Conservation (phyloP, 2,113 vertebrate genomes). For the Prinia subflava region DNA sequence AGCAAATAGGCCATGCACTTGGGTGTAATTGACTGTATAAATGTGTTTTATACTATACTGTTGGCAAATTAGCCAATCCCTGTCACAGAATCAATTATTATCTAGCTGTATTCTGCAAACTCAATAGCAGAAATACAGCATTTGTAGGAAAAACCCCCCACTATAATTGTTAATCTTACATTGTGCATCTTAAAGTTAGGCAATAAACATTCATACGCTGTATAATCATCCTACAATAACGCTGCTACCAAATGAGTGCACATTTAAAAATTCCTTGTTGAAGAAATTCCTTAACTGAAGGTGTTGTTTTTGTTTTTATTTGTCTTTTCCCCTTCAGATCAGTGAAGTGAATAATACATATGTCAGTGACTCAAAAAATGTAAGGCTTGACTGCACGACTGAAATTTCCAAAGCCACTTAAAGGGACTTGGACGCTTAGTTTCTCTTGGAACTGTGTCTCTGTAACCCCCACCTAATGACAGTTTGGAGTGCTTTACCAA, state of each 20-base stretch:
- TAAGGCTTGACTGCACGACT: not conserved
- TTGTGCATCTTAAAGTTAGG: slow-evolving; percentile 68
- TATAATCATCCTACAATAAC: slow-evolving; percentile 70
- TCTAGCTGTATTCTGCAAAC: slow-evolving; percentile 75
- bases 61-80: slow-evolving; percentile 82
- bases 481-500: not conserved
- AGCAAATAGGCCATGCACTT: slow-evolving; percentile 86
- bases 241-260: slow-evolving; percentile 63
- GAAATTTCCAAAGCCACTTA: not conserved
- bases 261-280: slow-evolving; percentile 69
- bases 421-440: not conserved
- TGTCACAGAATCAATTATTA: slow-evolving; percentile 83
- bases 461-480: not conserved
- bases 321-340: slow-evolving; percentile 51
- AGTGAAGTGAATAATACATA: slow-evolving; percentile 47
- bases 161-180: slow-evolving; percentile 71
- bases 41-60: slow-evolving; percentile 84
- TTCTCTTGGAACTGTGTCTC: not conserved
- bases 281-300: slow-evolving; percentile 39
- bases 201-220: slow-evolving; percentile 73
- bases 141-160: slow-evolving; percentile 44
- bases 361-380: slow-evolving; percentile 9
- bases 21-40: slow-evolving; percentile 88
- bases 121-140: slow-evolving; percentile 77
- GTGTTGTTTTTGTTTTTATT: slow-evolving; percentile 51